Base-by-base conservation (phyloP, 2,113 vertebrate genomes). In the Corynorhinus townsendii region DNA sequence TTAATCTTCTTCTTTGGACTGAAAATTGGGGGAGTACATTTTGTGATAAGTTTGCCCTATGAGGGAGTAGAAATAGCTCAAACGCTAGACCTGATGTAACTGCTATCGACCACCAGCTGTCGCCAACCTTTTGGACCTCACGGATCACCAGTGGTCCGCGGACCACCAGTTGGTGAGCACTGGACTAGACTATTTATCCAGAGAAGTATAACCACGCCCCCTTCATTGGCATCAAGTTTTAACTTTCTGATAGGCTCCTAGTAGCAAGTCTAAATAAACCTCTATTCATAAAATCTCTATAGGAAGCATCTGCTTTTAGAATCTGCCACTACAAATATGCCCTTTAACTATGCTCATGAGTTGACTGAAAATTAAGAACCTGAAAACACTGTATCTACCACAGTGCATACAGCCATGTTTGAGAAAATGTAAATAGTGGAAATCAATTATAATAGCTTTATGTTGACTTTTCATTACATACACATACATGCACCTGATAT, bases 271-370 rank as follows among this genome's bases (percentile, higher is more conserved):
- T 56, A 94, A 95, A 71, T 28, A 82, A 92, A 93, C 4, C 1
- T 62, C 69, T 84, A 52, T 93, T 84, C 26, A 69, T 68, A 71
- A 95, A 92, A 45, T 30, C 75, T 88, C 47, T 35, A 89, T 6
- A 95, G 49, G 84, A 96, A 96, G 64, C 15, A 52, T 56, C 1
- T 9, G 3, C 77, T 95, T 95, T 64, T 35, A 93, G 93, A 96
- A 92, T 52, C 19, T 64, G 14, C 7, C 72, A 43, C 35, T 89
- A 38, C 8, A 49, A 91, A 66, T 59, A 80, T 90, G 1, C 26
- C 26, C 76, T 80, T 90, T 95, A 94, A 86, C 71, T 75, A 7
- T 33, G 43, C 40, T 49, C 56, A 87, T 59, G 28, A 84, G 43
- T 83, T 73, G 94, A 88, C 9, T 19, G 33, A 88, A 88, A 91